Evolutionary conservation across 2,888 invertebrate species (phyloP), one percentile per base, ranked within the genome.

Genomic region (Andrena chrysosceles): DNA sequence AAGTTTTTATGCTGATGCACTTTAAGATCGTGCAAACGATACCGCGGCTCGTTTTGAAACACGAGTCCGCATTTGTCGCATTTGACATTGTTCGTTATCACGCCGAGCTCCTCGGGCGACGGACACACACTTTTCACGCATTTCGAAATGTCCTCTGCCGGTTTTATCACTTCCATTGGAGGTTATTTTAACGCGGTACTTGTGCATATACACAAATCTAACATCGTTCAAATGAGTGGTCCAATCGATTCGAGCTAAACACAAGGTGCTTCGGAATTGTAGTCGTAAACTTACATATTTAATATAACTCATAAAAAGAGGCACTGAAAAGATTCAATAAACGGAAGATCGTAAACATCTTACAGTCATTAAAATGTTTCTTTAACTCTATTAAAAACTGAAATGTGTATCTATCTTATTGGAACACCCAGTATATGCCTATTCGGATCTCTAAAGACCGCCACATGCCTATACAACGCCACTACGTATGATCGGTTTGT

Each of bases 21-120:
- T 78, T 93, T 93, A 0, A 93, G 79, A 83, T 93, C 91, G 79
- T 94, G 94, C 87, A 94, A 83, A 10, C 92, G 92, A 70, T 91
- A 92, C 6, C 92, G 87, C 2, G 94, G 90, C 77, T 92, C 91
- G 75, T 93, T 93, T 29, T 87, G 90, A 80, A 94, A 94, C 13
- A 91, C 80, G 42, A 92, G 80, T 10, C 92, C 92, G 71, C 94
- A 94, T 82, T 93, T 89, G 0, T 89, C 86, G 74, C 94, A 94
- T 60, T 80, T 88, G 10, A 94, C 89, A 78, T 92, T 90, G 72
- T 93, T 94, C 5, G 90, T 85, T 83, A 94, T 93, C 0, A 93
- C 88, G 76, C 93, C 92, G 2, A 94, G 88, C 42, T 93, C 93
- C 59, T 93, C 91, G 23, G 91, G 85, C 16, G 91, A 85, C 0